These are phyloP conservation scores for Bradypus variegatus DNA, from an alignment of 2,797 vertebrate genomes.

Conservation along the genomic window DNA sequence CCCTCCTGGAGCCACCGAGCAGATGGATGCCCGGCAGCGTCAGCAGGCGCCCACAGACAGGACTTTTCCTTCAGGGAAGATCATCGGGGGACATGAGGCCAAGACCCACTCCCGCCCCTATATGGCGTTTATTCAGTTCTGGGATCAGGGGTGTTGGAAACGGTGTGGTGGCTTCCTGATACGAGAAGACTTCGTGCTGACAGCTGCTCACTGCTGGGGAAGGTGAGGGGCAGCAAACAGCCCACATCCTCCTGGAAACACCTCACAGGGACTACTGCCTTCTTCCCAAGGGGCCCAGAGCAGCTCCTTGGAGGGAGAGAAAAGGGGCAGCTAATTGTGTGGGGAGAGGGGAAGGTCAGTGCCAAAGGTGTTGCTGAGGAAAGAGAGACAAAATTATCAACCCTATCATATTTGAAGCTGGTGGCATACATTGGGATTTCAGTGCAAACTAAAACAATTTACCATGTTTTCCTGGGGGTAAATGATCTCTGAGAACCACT, in stretches of 20 bases:
- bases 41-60: not conserved
- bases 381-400: not conserved
- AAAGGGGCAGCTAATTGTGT: not conserved
- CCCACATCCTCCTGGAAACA: not conserved
- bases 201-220: slow-evolving; percentile 48
- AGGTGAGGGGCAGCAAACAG: not conserved
- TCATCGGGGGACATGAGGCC: slow-evolving; percentile 57
- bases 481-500: not conserved
- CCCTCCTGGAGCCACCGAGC: not conserved
- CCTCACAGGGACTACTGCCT: not conserved
- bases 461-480: not conserved
- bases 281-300: too few species aligned
- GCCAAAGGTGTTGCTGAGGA: not conserved
- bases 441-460: not conserved
- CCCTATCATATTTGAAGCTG: not conserved
- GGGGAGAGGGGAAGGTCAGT: not conserved
- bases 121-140: slow-evolving; percentile 21
- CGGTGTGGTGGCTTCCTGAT: slow-evolving; percentile 33
- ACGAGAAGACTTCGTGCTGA: slow-evolving; percentile 53
- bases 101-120: slow-evolving; percentile 57
- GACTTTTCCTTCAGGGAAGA: slow-evolving; percentile 39
- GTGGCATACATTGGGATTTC: too few species aligned
- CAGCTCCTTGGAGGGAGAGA: not conserved
- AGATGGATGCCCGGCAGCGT: accelerated
- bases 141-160: accelerated